phyloP scores from a whole-genome alignment of 1,140 invertebrate species.

The Pseudomyrmex gracilis region DNA sequence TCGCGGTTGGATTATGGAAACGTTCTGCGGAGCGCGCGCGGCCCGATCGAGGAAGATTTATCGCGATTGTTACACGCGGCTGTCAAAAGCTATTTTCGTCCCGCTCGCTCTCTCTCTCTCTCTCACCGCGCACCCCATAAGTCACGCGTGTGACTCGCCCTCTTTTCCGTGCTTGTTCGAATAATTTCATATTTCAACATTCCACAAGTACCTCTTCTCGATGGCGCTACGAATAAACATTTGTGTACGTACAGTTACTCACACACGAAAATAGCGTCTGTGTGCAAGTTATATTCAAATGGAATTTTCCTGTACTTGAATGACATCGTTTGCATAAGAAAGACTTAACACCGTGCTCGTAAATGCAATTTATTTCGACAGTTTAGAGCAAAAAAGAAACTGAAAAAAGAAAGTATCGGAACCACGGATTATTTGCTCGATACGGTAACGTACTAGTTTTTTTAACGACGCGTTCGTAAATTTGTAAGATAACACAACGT shows the following conservation, averaged over 20 bases:
- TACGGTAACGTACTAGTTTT: not conserved
- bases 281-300: constrained; percentile 5
- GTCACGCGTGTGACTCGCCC: constrained; percentile 57
- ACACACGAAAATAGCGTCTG: not conserved
- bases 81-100: constrained; percentile 76
- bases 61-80: constrained; percentile 73
- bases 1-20: constrained; percentile 65
- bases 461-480: not conserved
- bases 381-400: too few species aligned
- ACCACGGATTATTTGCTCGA: too few species aligned
- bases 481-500: not conserved
- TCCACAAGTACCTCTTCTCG: not conserved
- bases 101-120: constrained; percentile 28
- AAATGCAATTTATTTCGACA: too few species aligned
- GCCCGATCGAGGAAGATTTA: constrained; percentile 66
- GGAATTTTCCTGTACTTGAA: not conserved
- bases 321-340: not conserved
- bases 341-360: too few species aligned
- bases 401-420: too few species aligned
- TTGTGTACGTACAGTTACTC: not conserved
- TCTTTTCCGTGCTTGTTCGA: constrained; percentile 3
- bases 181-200: constrained; percentile 40
- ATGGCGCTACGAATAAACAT: constrained; percentile 34
- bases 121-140: constrained; percentile 56
- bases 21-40: constrained; percentile 38